Percentiles rank a stretch among this genome's conserved stretches.
Evolutionary conservation across 2,888 invertebrate genomes (phyloP).

Genomic region (Polyommatus iphigenia): DNA sequence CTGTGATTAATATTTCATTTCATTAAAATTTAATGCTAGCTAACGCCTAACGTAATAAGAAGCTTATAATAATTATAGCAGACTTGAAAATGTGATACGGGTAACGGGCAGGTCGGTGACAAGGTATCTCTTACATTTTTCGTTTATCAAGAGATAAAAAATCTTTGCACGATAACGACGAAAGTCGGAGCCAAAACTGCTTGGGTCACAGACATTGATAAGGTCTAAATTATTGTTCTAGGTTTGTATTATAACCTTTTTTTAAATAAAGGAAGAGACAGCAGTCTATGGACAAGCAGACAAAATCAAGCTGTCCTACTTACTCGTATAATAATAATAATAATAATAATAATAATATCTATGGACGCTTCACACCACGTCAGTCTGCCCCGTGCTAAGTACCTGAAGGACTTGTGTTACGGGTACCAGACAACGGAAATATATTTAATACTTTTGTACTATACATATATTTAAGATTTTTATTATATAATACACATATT

Average conservation of each 20-base stretch:
- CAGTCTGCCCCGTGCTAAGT: too few relatives aligned
- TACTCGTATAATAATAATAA: background rate
- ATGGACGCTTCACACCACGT: too few relatives aligned
- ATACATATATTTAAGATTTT: too few relatives aligned
- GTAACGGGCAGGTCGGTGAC: background rate
- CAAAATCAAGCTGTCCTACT: background rate
- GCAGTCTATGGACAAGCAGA: too few relatives aligned
- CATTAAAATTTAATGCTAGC: background rate
- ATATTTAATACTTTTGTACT: too few relatives aligned
- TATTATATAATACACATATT: too few relatives aligned
- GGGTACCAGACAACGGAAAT: too few relatives aligned
- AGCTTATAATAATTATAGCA: background rate
- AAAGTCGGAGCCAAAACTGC: background rate
- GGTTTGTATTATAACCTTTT: too few relatives aligned
- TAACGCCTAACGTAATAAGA: background rate
- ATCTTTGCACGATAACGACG: background rate
- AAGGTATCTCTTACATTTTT: slow-evolving; percentile 13
- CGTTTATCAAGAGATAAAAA: slow-evolving; percentile 22
- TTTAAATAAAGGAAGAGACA: too few relatives aligned
- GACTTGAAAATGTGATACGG: background rate
- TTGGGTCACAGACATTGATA: background rate
- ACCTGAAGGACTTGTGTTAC: too few relatives aligned
- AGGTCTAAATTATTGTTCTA: background rate
- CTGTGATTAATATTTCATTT: background rate
- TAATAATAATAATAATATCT: too few relatives aligned